Evolutionary conservation across 2,888 invertebrate genomes (phyloP).

Genomic region (Helobdella robusta): DNA sequence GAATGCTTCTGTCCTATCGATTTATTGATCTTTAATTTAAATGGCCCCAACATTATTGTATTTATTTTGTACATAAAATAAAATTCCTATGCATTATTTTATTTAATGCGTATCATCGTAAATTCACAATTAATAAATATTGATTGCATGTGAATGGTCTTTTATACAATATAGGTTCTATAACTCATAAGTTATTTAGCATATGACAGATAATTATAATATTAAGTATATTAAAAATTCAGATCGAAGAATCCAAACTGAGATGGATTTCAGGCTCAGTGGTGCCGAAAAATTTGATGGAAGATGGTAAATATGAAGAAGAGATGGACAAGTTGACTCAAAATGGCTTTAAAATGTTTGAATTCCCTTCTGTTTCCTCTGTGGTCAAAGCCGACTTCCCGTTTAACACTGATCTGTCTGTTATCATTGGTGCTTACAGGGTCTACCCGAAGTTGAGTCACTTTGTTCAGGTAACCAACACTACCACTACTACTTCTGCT

Average conservation of each 20-base stretch:
- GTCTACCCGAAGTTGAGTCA: conserved; percentile 49
- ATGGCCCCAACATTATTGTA: too few species aligned
- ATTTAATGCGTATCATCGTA: too few species aligned
- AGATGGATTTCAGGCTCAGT: conserved; percentile 15
- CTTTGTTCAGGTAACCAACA: conserved; percentile 48
- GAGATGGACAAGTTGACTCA: background rate
- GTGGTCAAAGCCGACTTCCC: conserved; percentile 8
- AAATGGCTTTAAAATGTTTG: conserved; percentile 9
- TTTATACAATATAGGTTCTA: too few species aligned
- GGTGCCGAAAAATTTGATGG: background rate
- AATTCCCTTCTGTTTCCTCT: background rate
- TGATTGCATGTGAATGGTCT: too few species aligned
- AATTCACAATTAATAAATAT: too few species aligned
- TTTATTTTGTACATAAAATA: too few species aligned
- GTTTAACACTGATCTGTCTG: conserved; percentile 43
- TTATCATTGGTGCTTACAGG: conserved; percentile 49
- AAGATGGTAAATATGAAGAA: background rate
- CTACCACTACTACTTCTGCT: background rate
- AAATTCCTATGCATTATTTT: too few species aligned
- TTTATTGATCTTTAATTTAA: too few species aligned
- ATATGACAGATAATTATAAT: background rate
- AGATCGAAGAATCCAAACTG: conserved; percentile 2
- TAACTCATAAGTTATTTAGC: too few species aligned
- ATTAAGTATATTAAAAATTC: conserved; percentile 10
- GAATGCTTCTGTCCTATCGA: too few species aligned